A percentile compares a stretch with the other conserved stretches of the same genome.
phyloP scores from a whole-genome alignment of 2,113 vertebrate genomes.

The Clarias gariepinus region DNA sequence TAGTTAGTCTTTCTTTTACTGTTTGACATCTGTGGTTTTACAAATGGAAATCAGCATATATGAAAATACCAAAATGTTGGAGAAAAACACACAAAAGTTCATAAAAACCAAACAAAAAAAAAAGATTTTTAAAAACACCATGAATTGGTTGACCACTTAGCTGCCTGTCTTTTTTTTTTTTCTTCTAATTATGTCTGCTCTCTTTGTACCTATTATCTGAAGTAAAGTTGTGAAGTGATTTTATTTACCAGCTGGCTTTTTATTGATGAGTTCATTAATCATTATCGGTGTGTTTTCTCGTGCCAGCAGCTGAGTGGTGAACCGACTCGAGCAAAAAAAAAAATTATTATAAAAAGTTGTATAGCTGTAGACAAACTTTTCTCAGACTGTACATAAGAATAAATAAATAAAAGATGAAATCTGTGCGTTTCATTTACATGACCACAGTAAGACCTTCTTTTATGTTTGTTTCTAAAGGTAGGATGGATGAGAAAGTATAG shows the following conservation, averaged over 20 bases:
- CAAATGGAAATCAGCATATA: conserved; percentile 49
- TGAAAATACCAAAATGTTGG: conserved; percentile 58
- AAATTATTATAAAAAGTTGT: conserved; percentile 76
- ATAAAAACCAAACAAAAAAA: conserved; percentile 57
- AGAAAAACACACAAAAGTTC: conserved; percentile 61
- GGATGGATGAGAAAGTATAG: background rate
- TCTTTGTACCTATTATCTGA: conserved; percentile 50
- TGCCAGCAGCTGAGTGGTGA: conserved; percentile 75
- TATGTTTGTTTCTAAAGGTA: background rate
- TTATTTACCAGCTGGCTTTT: conserved; percentile 57
- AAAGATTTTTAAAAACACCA: conserved; percentile 63
- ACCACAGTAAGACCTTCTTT: background rate
- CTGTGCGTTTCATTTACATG: conserved; percentile 39
- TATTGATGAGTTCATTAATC: conserved; percentile 63
- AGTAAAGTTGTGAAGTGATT: conserved; percentile 61
- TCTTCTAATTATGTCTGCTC: conserved; percentile 60
- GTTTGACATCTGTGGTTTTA: conserved; percentile 59
- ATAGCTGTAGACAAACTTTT: conserved; percentile 80
- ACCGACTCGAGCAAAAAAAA: conserved; percentile 57
- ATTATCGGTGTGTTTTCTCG: conserved; percentile 67
- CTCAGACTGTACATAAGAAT: conserved; percentile 81
- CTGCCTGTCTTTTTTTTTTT: conserved; percentile 63
- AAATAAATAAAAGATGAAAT: conserved; percentile 75
- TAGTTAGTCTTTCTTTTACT: conserved; percentile 58
- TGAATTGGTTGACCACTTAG: conserved; percentile 73